Evolutionary conservation across 35 echinoderm and acorn worm species (phyloP).

Genomic region (Apostichopus japonicus): DNA sequence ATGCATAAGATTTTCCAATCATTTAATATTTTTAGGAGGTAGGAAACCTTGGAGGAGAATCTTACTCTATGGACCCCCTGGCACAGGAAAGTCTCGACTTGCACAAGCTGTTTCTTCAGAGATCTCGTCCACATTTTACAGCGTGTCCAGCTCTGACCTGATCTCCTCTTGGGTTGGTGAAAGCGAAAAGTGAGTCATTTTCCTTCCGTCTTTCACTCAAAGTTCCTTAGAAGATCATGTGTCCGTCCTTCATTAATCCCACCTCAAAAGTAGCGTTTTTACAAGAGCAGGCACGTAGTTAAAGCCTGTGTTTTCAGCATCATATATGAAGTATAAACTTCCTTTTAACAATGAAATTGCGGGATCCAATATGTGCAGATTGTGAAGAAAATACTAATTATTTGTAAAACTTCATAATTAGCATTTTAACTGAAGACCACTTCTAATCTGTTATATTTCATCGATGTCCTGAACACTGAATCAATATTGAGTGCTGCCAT

Average conservation of each 20-base stretch:
- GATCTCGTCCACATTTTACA: constrained; percentile 93
- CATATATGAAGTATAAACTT: neutral
- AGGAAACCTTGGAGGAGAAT: constrained; percentile 91
- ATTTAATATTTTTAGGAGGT: constrained; percentile 42
- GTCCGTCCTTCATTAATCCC: no score
- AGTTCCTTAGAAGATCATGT: neutral
- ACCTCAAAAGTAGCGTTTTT: neutral
- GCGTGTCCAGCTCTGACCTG: constrained; percentile 95
- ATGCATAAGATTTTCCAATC: neutral
- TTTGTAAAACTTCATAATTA: neutral
- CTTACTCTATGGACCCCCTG: constrained; percentile 91
- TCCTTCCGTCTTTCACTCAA: neutral
- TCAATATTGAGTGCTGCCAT: no score
- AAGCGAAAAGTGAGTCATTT: constrained; percentile 83
- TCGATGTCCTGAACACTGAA: no score
- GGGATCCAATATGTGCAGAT: neutral
- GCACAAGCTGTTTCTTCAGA: constrained; percentile 91
- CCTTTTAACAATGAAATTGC: neutral
- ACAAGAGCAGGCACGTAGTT: neutral
- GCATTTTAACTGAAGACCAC: no score
- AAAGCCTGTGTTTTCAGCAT: no score
- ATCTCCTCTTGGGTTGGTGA: constrained; percentile 97
- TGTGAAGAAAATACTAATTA: neutral
- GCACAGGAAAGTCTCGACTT: constrained; percentile 93
- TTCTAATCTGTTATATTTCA: no score